Base-by-base conservation (phyloP, 1,140 invertebrate species). In the Dufourea novaeangliae region DNA sequence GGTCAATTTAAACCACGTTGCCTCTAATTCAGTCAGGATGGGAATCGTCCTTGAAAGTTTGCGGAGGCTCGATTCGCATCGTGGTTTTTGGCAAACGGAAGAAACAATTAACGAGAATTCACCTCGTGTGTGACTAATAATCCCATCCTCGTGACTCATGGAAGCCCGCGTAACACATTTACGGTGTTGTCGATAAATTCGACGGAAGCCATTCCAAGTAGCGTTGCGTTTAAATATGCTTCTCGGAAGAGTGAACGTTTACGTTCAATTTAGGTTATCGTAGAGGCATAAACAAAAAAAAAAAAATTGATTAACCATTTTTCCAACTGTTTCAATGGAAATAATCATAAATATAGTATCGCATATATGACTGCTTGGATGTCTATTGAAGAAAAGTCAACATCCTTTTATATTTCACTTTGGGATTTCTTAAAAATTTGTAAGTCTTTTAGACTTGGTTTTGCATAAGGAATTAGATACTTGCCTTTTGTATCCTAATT, bases 71-170 rank as follows among this genome's bases (percentile, higher is more conserved):
- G 34, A 56, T 44, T 44, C 62, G 11, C 25, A n/a, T 41, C 8
- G 62, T 25, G n/a, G 37, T 67, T 67, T 74, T 67, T 27, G 62
- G 50, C 37, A n/a, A n/a, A 56, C 72, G 62, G 50, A 56, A 44
- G 62, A 57, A 41, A 74, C 62, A 74, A 74, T 74, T 74, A 74
- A 67, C 62, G 62, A 8, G 41, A 56, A 56, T 25, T 22, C 27
- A 56, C 29, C 72, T 52, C 50, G 62, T 44, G 62, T 44, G 62
- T 37, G 62, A 57, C 72, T 56, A 50, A 74, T 67, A 66, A 74
- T 32, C 41, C 27, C 54, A 14, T 34, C 34, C 22, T 66, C 34
- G 20, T 44, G 72, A 56, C 34, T 67, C 46, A 56, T 27, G 22
- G 50, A 56, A 74, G 39, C 61, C 71, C 25, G 7, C 41, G 50